phyloP scores from a whole-genome alignment of 2,797 vertebrate species.

The Halcyon smyrnensis region DNA sequence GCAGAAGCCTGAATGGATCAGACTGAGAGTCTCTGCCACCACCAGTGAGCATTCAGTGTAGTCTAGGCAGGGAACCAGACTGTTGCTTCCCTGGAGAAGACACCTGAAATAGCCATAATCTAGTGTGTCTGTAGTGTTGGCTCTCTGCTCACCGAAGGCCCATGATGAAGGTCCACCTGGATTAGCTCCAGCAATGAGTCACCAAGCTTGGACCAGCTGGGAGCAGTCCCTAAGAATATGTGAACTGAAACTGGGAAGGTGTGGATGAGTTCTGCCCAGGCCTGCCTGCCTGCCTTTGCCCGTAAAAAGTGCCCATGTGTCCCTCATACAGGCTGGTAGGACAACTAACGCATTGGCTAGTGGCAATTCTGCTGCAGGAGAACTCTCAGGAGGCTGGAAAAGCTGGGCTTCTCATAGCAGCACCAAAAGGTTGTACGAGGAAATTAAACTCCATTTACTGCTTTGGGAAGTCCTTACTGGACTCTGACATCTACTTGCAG shows the following conservation, averaged over 20 bases:
- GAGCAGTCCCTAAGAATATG: background rate
- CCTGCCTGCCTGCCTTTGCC: background rate
- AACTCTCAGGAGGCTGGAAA: background rate
- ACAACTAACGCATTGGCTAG: background rate
- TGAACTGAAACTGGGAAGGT: background rate
- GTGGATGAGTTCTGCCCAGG: background rate
- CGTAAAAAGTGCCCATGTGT: background rate
- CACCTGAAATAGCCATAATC: background rate
- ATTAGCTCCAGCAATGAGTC: background rate
- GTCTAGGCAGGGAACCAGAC: background rate
- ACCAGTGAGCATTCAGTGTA: background rate
- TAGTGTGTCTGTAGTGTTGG: no score
- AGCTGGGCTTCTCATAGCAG: background rate
- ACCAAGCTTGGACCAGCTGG: background rate
- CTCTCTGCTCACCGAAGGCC: background rate
- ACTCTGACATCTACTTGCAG: background rate
- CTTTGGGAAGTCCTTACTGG: background rate
- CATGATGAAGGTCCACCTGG: background rate
- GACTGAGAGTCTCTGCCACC: background rate
- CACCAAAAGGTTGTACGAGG: background rate
- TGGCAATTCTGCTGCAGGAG: background rate
- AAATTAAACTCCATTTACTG: background rate
- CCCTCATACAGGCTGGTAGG: fast-evolving
- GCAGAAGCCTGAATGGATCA: background rate
- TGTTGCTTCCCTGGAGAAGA: background rate